Evolutionary conservation across 2,888 invertebrate species (phyloP).

Genomic region (Miltochrista miniata): DNA sequence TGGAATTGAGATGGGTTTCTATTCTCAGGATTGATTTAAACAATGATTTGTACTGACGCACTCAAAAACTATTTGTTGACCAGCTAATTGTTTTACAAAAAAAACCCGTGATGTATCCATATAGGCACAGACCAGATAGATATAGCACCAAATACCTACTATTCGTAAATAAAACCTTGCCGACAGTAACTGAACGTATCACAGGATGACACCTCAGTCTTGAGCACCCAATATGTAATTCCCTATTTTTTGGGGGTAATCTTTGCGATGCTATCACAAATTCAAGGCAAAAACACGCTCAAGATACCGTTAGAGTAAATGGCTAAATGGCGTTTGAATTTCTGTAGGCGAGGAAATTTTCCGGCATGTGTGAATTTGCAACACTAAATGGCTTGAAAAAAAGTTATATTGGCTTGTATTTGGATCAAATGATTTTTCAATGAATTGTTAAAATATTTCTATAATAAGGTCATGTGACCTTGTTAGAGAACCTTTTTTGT

Average conservation of each 20-base stretch:
- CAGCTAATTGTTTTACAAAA: too few species aligned
- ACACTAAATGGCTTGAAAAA: constrained; percentile 1
- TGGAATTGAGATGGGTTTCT: constrained; percentile 31
- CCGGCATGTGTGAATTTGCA: too few species aligned
- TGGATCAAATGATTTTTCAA: too few species aligned
- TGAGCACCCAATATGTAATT: neutral
- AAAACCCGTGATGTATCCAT: too few species aligned
- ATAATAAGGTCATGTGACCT: too few species aligned
- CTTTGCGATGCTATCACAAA: neutral
- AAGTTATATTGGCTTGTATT: neutral
- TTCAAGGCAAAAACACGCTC: neutral
- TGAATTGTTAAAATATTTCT: too few species aligned
- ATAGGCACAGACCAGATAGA: too few species aligned
- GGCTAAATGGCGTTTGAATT: constrained; percentile 4
- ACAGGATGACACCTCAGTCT: neutral
- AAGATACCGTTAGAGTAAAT: neutral
- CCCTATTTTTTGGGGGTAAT: neutral
- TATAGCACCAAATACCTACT: neutral
- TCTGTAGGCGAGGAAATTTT: too few species aligned
- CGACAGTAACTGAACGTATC: neutral
- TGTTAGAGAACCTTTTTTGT: too few species aligned
- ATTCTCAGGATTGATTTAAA: constrained; percentile 27
- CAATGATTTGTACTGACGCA: neutral
- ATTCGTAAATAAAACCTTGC: neutral
- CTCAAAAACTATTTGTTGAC: too few species aligned